Percentiles rank a stretch among this genome's conserved stretches.
These are phyloP conservation scores for Rissa tridactyla DNA, from an alignment of 2,113 vertebrate species.

Conservation along the genomic window DNA sequence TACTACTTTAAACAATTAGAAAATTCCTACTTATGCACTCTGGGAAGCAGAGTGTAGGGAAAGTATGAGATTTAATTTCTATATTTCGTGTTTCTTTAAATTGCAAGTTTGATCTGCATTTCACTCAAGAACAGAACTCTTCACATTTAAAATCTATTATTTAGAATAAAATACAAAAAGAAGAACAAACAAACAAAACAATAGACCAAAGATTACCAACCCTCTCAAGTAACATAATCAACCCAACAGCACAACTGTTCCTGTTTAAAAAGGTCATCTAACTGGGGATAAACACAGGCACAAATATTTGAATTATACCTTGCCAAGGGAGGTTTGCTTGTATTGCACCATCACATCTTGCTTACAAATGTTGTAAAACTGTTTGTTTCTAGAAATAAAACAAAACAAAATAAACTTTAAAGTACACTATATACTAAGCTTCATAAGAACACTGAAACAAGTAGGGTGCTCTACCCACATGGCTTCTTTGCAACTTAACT, in stretches of 20 bases:
- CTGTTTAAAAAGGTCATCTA: background rate
- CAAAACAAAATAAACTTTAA: background rate
- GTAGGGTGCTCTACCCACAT: background rate
- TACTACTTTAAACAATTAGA: background rate
- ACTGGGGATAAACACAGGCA: background rate
- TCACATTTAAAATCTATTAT: background rate
- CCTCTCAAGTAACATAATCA: background rate
- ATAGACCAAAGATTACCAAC: background rate
- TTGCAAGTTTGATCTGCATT: background rate
- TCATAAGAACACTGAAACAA: background rate
- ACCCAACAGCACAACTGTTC: background rate
- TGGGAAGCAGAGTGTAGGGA: background rate
- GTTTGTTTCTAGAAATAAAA: background rate
- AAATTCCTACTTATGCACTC: background rate
- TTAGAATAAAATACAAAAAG: background rate
- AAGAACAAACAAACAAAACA: background rate
- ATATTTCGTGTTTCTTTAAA: background rate
- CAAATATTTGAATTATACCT: background rate
- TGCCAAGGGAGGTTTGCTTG: background rate
- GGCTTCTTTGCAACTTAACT: background rate
- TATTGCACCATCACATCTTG: background rate
- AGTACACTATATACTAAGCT: background rate
- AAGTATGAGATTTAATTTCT: background rate
- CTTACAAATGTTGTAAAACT: background rate
- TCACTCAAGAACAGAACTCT: background rate